phyloP scores from a whole-genome alignment of 2,113 vertebrate genomes.

The Channa argus region DNA sequence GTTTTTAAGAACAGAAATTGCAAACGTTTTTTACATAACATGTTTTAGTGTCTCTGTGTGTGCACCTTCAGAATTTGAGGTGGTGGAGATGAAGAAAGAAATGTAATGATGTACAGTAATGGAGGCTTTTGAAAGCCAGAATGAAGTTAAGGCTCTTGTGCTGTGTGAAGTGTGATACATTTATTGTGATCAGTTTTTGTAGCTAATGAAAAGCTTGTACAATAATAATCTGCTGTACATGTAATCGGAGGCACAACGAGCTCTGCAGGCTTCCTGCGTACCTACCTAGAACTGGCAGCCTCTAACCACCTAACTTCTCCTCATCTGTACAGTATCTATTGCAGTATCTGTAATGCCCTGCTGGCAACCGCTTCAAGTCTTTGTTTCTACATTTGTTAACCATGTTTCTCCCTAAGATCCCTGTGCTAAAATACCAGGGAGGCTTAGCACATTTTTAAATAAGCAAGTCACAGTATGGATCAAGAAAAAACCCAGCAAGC shows the following conservation, averaged over 20 bases:
- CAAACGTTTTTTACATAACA: too few species aligned
- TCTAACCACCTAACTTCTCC: conserved; percentile 34
- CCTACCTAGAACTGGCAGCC: conserved; percentile 31
- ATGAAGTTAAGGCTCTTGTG: conserved; percentile 1
- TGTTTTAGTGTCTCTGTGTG: too few species aligned
- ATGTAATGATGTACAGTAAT: conserved; percentile 17
- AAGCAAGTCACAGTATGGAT: conserved; percentile 51
- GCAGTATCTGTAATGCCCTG: conserved; percentile 43
- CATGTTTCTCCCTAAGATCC: conserved; percentile 24
- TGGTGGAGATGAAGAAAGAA: not conserved
- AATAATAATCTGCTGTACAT: conserved; percentile 39
- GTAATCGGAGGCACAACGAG: conserved; percentile 25
- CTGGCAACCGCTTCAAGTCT: conserved; percentile 32
- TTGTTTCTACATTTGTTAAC: conserved; percentile 49
- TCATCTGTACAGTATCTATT: conserved; percentile 26
- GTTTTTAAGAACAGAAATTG: too few species aligned
- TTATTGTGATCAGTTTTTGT: not conserved
- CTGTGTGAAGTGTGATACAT: conserved; percentile 8
- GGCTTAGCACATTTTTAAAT: conserved; percentile 58
- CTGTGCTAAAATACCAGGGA: conserved; percentile 17
- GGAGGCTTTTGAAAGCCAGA: conserved; percentile 25
- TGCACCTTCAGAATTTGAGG: not conserved
- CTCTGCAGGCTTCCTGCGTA: conserved; percentile 18
- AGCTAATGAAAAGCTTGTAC: conserved; percentile 36
- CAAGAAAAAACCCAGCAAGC: conserved; percentile 28